Conservation (phyloP, 2,888 invertebrate genomes). For the Chelonus formosanus region DNA sequence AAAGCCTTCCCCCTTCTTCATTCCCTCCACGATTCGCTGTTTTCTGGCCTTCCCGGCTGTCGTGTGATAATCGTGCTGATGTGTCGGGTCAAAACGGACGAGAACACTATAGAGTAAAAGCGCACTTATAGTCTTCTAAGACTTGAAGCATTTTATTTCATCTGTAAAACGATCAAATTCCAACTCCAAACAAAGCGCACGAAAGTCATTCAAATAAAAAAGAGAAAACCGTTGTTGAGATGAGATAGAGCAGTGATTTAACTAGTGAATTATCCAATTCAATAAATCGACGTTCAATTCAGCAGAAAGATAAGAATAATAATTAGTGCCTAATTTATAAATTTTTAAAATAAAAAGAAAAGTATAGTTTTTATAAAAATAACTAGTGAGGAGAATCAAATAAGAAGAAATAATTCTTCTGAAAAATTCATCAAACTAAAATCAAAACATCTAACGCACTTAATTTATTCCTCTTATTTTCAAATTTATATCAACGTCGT, state of each 20-base stretch:
- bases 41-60: slow-evolving; percentile 41
- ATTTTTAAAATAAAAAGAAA: not conserved
- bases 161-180: too few relatives aligned
- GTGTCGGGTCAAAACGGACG: not conserved
- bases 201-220: not conserved
- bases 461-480: too few relatives aligned
- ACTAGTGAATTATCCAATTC: not conserved
- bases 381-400: too few relatives aligned
- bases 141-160: too few relatives aligned
- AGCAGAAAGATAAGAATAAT: not conserved
- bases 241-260: not conserved
- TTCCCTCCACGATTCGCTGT: slow-evolving; percentile 45
- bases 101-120: not conserved
- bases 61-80: slow-evolving; percentile 1
- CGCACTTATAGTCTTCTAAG: not conserved
- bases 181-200: not conserved
- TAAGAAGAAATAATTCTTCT: too few relatives aligned
- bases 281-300: not conserved
- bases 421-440: too few relatives aligned
- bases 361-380: not conserved
- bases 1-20: slow-evolving; percentile 38
- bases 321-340: slow-evolving; percentile 5
- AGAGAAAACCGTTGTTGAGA: not conserved
- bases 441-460: too few relatives aligned
- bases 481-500: too few relatives aligned